Conservation (phyloP, 2,797 vertebrate species). For the Brotula barbata region DNA sequence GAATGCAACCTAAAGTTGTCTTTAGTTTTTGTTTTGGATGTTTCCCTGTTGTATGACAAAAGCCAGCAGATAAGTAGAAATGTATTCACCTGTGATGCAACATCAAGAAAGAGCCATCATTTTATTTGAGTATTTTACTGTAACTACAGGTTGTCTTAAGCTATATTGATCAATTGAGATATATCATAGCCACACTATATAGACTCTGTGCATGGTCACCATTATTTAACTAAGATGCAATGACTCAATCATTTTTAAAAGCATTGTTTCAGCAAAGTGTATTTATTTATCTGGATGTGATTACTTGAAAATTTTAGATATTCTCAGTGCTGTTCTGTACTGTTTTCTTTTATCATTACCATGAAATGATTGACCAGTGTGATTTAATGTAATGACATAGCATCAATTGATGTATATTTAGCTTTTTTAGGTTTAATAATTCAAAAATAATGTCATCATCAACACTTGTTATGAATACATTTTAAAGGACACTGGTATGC, state of each 20-base stretch:
- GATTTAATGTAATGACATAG: conserved; percentile 55
- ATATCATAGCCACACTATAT: conserved; percentile 62
- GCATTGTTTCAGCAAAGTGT: conserved; percentile 77
- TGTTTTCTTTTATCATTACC: conserved; percentile 67
- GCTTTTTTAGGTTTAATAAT: conserved; percentile 26
- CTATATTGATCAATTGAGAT: conserved; percentile 48
- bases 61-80: conserved; percentile 37
- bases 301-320: conserved; percentile 80
- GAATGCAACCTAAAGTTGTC: not conserved
- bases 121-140: conserved; percentile 38
- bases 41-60: conserved; percentile 17
- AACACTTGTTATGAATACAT: conserved; percentile 49
- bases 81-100: conserved; percentile 41
- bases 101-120: conserved; percentile 59
- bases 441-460: conserved; percentile 35
- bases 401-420: conserved; percentile 41
- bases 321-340: conserved; percentile 74
- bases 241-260: conserved; percentile 67
- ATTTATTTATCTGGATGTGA: conserved; percentile 84
- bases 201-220: conserved; percentile 61
- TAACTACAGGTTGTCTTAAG: conserved; percentile 55
- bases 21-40: conserved; percentile 15
- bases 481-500: conserved; percentile 56
- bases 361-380: conserved; percentile 66
- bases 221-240: conserved; percentile 75